Conservation (phyloP, 2,113 vertebrate genomes). For the Pedionomus torquatus region DNA sequence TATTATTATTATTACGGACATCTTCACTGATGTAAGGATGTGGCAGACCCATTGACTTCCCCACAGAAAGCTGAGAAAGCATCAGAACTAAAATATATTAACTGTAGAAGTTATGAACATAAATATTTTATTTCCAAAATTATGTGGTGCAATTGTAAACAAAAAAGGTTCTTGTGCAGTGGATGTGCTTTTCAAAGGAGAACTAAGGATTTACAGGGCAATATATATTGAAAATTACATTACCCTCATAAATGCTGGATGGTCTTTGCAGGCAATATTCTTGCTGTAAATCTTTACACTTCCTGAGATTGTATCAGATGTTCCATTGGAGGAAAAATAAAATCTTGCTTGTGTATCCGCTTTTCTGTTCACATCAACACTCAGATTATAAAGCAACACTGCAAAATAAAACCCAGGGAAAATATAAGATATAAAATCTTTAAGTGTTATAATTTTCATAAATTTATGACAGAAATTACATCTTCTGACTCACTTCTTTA, state of each 20-base stretch:
- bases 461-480: background rate
- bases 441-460: background rate
- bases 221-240: slow-evolving; percentile 1
- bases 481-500: background rate
- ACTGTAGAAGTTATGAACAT: background rate
- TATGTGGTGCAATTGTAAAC: background rate
- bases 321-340: slow-evolving; percentile 89
- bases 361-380: slow-evolving; percentile 86
- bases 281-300: slow-evolving; percentile 70
- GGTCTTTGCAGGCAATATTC: slow-evolving; percentile 74
- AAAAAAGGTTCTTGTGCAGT: background rate
- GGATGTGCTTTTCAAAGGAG: background rate
- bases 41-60: background rate
- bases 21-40: background rate
- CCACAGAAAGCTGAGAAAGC: background rate
- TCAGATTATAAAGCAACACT: slow-evolving; percentile 92
- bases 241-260: slow-evolving; percentile 90
- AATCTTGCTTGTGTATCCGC: slow-evolving; percentile 85
- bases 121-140: background rate
- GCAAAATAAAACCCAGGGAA: slow-evolving; percentile 11
- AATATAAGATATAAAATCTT: background rate
- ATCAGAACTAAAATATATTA: background rate
- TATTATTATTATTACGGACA: background rate
- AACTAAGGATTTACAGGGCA: background rate
- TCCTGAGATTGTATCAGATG: slow-evolving; percentile 80